phyloP scores from a whole-genome alignment of 2,113 vertebrate species.

The Craseonycteris thonglongyai region DNA sequence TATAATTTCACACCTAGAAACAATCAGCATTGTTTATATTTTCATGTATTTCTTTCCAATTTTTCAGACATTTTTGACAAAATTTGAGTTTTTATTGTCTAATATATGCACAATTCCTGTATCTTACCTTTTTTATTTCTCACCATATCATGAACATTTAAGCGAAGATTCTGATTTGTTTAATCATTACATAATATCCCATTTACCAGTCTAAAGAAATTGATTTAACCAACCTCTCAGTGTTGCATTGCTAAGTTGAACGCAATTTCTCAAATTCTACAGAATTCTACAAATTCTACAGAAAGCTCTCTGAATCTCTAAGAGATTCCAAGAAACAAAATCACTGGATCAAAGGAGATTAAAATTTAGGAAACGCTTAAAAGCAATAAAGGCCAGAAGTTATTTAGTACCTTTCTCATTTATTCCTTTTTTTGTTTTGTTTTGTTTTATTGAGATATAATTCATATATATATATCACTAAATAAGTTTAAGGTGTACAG shows the following conservation, averaged over 20 bases:
- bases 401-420: background rate
- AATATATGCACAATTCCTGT: background rate
- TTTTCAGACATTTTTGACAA: slow-evolving; percentile 5
- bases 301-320: background rate
- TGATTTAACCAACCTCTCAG: background rate
- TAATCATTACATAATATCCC: background rate
- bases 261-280: background rate
- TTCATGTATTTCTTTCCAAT: background rate
- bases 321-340: background rate
- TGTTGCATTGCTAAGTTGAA: background rate
- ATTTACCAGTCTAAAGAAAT: background rate
- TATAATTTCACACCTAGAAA: background rate
- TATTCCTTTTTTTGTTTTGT: background rate
- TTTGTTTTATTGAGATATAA: background rate
- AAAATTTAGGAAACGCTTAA: background rate
- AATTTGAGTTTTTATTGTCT: background rate
- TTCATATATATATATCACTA: background rate
- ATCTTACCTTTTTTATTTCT: background rate
- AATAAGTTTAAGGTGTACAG: background rate
- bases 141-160: background rate
- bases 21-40: background rate
- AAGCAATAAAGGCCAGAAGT: background rate
- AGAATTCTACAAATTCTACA: background rate
- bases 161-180: background rate
- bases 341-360: background rate